Base-by-base conservation (phyloP, 92 coral and sea anemone genomes). In the Pocillopora meandrina region DNA sequence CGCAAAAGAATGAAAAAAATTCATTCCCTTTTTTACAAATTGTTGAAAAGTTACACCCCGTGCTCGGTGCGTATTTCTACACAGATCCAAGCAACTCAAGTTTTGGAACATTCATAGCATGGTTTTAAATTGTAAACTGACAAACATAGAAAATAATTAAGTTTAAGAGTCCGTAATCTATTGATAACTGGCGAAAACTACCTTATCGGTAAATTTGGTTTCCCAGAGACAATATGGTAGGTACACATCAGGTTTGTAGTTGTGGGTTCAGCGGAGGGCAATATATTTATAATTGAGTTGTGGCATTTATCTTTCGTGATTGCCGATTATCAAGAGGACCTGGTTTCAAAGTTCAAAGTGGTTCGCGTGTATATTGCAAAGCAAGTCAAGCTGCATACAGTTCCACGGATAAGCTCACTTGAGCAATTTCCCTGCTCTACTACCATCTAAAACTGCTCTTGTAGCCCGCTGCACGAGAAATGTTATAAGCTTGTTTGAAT, bases 321-420 rank as follows among this genome's bases (percentile, higher is more conserved):
- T 65, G 65, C 74, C 62, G 73, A 47, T 49, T 65, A 72, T 49
- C 47, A 23, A 52, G 5, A 21, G 69, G 10, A 57, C n/a, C 69
- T 8, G 18, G 77, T 36, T 70, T 56, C 77, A 81, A 81, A 81
- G 85, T 64, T 71, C 77, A 47, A 21, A 20, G 9, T 42, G 69
- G 47, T 81, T 71, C 77, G 36, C 60, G 47, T 36, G 56, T 8
- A 81, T 81, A 81, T 81, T 81, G 85, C 42, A 69, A 57, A n/a
- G 19, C 15, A n/a, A 15, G 60, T 2, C 57, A 63, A 17, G 58
- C 71, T 47, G 59, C 77, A 77, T 65, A 71, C 68, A 17, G 34
- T 31, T 70, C n/a, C n/a, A 42, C 18, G 15, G 69, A n/a, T 21
- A 70, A 71, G 60, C 33, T 33, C 68, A 58, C 77, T 81, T 81